phyloP scores from a whole-genome alignment of 2,888 invertebrate genomes.

The Pammene fasciana region DNA sequence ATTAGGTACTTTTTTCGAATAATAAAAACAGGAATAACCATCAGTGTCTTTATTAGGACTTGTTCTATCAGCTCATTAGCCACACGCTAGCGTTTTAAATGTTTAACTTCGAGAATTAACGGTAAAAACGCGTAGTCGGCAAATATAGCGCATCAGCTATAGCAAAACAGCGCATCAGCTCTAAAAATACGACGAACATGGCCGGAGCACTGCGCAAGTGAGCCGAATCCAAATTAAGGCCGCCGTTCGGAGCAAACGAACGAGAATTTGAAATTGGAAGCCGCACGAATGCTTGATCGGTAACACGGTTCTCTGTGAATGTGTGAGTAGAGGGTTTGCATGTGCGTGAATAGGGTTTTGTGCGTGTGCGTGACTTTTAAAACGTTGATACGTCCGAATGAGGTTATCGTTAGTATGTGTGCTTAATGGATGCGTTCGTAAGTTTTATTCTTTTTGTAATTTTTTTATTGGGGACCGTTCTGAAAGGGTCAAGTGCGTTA shows the following conservation, averaged over 20 bases:
- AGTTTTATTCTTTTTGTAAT: conserved; percentile 72
- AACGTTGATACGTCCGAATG: conserved; percentile 64
- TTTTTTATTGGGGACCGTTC: conserved; percentile 61
- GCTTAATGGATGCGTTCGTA: conserved; percentile 47
- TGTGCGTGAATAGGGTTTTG: conserved; percentile 38
- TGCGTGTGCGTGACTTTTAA: conserved; percentile 56
- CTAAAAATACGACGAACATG: conserved; percentile 72
- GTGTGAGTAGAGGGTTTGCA: conserved; percentile 46
- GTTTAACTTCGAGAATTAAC: conserved; percentile 55
- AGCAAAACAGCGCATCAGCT: conserved; percentile 75
- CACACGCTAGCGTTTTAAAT: conserved; percentile 42
- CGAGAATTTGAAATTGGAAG: conserved; percentile 56
- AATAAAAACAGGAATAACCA: conserved; percentile 56
- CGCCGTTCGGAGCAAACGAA: conserved; percentile 54
- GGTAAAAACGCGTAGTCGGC: conserved; percentile 53
- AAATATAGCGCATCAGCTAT: conserved; percentile 53
- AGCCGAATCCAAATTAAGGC: conserved; percentile 60
- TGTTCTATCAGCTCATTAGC: conserved; percentile 50
- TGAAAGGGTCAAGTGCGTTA: conserved; percentile 79
- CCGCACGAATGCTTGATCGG: conserved; percentile 47
- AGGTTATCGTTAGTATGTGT: conserved; percentile 66
- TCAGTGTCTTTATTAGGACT: conserved; percentile 49
- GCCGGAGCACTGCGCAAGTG: conserved; percentile 55
- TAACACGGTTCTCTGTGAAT: conserved; percentile 41
- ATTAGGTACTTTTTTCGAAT: conserved; percentile 44